Conservation (phyloP, 2,113 vertebrate genomes). For the Pomatorhinus ruficollis region DNA sequence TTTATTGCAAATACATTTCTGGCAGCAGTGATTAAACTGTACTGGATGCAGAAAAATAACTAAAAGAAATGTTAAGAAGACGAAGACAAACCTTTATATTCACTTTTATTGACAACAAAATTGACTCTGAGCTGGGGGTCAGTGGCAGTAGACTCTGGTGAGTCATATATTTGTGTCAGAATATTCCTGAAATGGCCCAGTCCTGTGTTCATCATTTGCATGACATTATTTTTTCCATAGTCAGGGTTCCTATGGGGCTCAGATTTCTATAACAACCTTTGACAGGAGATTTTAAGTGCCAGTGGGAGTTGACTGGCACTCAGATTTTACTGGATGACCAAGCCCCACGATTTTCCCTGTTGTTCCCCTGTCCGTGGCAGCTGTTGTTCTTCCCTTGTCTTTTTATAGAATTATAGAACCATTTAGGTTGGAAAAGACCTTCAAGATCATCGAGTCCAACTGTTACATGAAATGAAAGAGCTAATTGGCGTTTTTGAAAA, state of each 20-base stretch:
- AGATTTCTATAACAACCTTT: not conserved
- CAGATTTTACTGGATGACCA: not conserved
- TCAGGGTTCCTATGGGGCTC: not conserved
- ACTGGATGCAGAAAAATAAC: not conserved
- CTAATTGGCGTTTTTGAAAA: conserved; percentile 4
- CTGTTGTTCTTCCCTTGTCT: not conserved
- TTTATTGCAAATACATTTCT: not conserved
- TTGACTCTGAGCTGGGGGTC: not conserved
- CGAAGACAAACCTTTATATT: not conserved
- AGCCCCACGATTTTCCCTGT: not conserved
- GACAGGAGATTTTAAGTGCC: not conserved
- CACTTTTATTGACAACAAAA: not conserved
- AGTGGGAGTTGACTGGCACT: not conserved
- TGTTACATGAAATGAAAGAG: not conserved
- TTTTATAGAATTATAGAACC: not conserved
- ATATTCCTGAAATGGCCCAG: not conserved
- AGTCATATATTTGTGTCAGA: not conserved
- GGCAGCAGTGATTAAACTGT: not conserved
- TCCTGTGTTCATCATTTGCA: not conserved
- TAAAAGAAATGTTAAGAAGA: not conserved
- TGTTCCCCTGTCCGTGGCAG: not conserved
- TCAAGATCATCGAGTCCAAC: not conserved
- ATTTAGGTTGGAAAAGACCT: not conserved
- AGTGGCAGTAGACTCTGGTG: not conserved
- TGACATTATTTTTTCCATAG: not conserved